These are phyloP conservation scores for Henricia sp. DNA, from an alignment of 53 echinoderm and acorn worm species.

Conservation along the genomic window DNA sequence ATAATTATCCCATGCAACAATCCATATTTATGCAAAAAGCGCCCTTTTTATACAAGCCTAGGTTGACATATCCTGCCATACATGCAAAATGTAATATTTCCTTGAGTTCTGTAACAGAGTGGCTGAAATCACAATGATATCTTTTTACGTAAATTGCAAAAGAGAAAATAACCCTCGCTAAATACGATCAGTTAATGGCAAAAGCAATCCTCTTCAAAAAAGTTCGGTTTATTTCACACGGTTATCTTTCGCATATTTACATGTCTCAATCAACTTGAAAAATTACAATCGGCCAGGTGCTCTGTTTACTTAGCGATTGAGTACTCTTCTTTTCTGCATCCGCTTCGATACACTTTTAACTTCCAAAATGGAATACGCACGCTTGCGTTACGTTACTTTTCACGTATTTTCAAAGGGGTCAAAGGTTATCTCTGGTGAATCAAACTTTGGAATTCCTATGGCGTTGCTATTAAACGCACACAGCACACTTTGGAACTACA, in stretches of 20 bases:
- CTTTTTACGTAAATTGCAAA: no score
- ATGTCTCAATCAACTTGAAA: slow-evolving; percentile 1
- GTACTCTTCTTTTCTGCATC: neutral
- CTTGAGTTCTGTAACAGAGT: no score
- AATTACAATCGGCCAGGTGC: slow-evolving; percentile 10
- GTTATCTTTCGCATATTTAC: slow-evolving; percentile 6
- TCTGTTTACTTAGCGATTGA: slow-evolving; percentile 3
- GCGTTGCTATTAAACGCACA: no score
- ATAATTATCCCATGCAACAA: neutral
- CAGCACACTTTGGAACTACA: no score
- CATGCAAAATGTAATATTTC: no score
- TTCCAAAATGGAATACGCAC: neutral
- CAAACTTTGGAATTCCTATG: slow-evolving; percentile 8
- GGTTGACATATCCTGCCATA: no score
- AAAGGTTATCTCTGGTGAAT: slow-evolving; percentile 35
- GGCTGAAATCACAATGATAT: no score
- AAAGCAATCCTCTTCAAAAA: slow-evolving; percentile 3
- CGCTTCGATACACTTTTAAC: neutral
- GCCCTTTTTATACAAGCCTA: no score
- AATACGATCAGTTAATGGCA: no score
- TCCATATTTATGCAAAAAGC: no score
- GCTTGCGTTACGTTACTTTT: slow-evolving; percentile 6
- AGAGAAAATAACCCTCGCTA: no score
- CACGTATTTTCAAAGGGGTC: neutral
- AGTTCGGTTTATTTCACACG: neutral